Evolutionary conservation across 1,140 invertebrate genomes (phyloP).

Genomic region (Papilio aristodemus): DNA sequence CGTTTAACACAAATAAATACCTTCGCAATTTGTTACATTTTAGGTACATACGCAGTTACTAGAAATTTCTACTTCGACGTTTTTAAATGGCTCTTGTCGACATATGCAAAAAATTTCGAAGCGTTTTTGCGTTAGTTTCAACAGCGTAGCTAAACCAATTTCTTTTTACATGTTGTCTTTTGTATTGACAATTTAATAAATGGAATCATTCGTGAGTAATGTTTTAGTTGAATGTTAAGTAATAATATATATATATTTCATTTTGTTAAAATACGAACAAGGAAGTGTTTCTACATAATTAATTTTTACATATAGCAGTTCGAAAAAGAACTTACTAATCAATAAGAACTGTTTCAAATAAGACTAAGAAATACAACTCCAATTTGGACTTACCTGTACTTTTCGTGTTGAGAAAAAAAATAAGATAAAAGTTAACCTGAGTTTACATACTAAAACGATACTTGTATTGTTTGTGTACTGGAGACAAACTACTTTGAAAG

Average conservation of each 20-base stretch:
- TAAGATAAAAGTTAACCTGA: no score
- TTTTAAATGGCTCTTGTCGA: background rate
- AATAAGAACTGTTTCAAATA: no score
- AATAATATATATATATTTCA: background rate
- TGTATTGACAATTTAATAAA: conserved; percentile 1
- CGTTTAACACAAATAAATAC: conserved; percentile 3
- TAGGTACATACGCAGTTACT: conserved; percentile 7
- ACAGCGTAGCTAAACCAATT: conserved; percentile 13
- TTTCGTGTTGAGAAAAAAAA: no score
- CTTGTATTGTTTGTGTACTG: no score
- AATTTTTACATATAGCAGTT: no score
- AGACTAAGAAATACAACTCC: no score
- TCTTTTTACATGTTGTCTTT: background rate
- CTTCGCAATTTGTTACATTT: background rate
- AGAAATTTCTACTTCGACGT: conserved; percentile 27
- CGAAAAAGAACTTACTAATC: no score
- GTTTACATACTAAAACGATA: no score
- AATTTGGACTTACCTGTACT: no score
- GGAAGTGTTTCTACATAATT: no score
- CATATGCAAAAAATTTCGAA: conserved; percentile 28
- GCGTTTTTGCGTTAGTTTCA: conserved; percentile 16
- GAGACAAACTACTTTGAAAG: no score
- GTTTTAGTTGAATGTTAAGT: background rate
- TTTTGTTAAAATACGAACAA: no score
- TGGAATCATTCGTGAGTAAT: background rate